Evolutionary conservation across 2,888 invertebrate genomes (phyloP).

Genomic region (Eupithecia vulgata): DNA sequence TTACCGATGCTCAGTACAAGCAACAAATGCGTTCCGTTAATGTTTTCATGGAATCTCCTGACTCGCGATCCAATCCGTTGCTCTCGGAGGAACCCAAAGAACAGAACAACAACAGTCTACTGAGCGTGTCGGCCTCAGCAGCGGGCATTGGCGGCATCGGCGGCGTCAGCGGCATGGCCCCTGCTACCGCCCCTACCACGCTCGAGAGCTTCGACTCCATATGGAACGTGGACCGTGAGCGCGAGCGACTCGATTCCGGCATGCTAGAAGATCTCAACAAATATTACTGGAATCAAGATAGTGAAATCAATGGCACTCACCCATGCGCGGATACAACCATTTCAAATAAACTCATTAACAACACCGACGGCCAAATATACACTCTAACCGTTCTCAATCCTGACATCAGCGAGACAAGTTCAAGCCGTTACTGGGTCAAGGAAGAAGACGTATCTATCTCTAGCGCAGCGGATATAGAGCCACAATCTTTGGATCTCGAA

Average conservation of each 20-base stretch:
- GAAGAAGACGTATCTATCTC: constrained; percentile 86
- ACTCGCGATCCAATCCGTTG: constrained; percentile 78
- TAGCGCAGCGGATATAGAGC: constrained; percentile 85
- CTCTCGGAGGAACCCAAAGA: constrained; percentile 82
- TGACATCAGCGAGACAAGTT: constrained; percentile 86
- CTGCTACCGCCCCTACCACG: constrained; percentile 75
- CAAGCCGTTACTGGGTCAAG: constrained; percentile 87
- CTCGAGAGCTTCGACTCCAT: constrained; percentile 85
- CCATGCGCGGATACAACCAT: constrained; percentile 78
- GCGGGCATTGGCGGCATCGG: constrained; percentile 58
- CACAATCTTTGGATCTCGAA: constrained; percentile 89
- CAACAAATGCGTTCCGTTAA: constrained; percentile 88
- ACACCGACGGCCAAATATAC: constrained; percentile 93
- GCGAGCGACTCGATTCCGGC: constrained; percentile 88
- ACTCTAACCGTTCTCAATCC: constrained; percentile 94
- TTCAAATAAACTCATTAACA: constrained; percentile 81
- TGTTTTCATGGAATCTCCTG: constrained; percentile 86
- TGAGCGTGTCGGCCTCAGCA: constrained; percentile 63
- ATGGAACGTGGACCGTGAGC: constrained; percentile 89
- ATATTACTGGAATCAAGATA: constrained; percentile 90
- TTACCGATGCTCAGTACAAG: constrained; percentile 88
- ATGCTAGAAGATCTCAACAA: constrained; percentile 94
- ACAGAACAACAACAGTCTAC: constrained; percentile 86
- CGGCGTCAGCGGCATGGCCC: constrained; percentile 59
- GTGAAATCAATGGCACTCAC: constrained; percentile 81